Percentiles rank a stretch among this genome's conserved stretches.
Evolutionary conservation across 2,888 invertebrate species (phyloP).

Genomic region (Eugnorisma glareosa): DNA sequence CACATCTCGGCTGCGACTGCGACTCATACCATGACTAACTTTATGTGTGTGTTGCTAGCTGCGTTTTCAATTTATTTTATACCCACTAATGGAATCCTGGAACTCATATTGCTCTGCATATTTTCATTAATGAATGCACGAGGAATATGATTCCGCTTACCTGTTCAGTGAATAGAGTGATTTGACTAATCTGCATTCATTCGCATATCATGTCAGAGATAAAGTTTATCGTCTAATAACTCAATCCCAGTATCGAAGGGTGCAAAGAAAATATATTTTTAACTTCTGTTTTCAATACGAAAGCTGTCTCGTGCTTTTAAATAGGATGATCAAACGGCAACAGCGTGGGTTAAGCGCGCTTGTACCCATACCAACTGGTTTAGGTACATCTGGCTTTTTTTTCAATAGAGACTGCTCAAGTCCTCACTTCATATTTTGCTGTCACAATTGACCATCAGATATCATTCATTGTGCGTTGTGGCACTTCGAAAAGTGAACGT

Average conservation of each 20-base stretch:
- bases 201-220: constrained; percentile 20
- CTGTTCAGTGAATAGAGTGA: constrained; percentile 23
- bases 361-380: constrained; percentile 32
- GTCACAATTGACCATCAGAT: constrained; percentile 54
- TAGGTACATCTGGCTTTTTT: constrained; percentile 20
- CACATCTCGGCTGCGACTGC: constrained; percentile 78
- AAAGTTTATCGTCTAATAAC: constrained; percentile 34
- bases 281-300: constrained; percentile 50
- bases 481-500: constrained; percentile 67
- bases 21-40: constrained; percentile 79
- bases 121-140: constrained; percentile 38
- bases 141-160: constrained; percentile 35
- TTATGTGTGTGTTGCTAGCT: constrained; percentile 60
- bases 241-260: constrained; percentile 34
- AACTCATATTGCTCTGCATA: constrained; percentile 34
- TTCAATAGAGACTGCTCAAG: constrained; percentile 17
- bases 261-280: constrained; percentile 34
- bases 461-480: constrained; percentile 60
- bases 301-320: constrained; percentile 69
- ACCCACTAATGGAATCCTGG: constrained; percentile 28
- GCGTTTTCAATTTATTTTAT: constrained; percentile 43
- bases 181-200: constrained; percentile 47
- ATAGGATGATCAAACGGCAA: constrained; percentile 66
- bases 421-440: constrained; percentile 35
- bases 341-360: constrained; percentile 68